Conservation (phyloP, 1,140 invertebrate species). For the Pectinophora gossypiella region DNA sequence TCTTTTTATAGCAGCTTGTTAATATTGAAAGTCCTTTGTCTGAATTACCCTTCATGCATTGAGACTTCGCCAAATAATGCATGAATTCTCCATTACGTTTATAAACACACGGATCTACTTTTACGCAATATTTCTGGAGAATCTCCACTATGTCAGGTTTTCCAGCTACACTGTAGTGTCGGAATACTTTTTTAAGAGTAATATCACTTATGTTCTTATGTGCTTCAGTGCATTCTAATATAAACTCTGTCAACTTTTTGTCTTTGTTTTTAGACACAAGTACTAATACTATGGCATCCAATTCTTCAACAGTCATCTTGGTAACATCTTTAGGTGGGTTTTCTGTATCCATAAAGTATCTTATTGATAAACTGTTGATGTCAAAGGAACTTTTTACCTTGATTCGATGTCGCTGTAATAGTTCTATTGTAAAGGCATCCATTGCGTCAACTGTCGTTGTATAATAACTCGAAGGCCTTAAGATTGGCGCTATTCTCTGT, state of each 20-base stretch:
- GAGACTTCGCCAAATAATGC: slow-evolving; percentile 59
- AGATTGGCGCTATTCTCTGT: neutral
- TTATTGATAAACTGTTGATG: slow-evolving; percentile 24
- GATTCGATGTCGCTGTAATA: slow-evolving; percentile 24
- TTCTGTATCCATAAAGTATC: slow-evolving; percentile 28
- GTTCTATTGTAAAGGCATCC: slow-evolving; percentile 28
- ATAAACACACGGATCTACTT: slow-evolving; percentile 34
- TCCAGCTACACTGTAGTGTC: slow-evolving; percentile 40
- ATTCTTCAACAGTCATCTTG: slow-evolving; percentile 29
- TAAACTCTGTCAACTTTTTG: slow-evolving; percentile 29
- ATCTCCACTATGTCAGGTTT: slow-evolving; percentile 38
- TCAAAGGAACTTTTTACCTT: slow-evolving; percentile 23
- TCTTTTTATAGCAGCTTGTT: slow-evolving; percentile 39
- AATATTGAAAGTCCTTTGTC: slow-evolving; percentile 55
- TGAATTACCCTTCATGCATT: slow-evolving; percentile 62
- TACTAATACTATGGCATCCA: slow-evolving; percentile 34
- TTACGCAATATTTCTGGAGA: slow-evolving; percentile 42
- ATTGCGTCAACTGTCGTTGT: slow-evolving; percentile 28
- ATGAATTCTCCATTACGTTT: slow-evolving; percentile 53
- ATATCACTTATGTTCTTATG: slow-evolving; percentile 31
- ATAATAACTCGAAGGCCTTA: neutral
- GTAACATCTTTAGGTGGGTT: slow-evolving; percentile 24
- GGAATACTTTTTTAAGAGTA: slow-evolving; percentile 47
- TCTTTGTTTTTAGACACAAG: slow-evolving; percentile 38
- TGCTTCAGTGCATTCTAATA: slow-evolving; percentile 37